These are phyloP conservation scores for Diarsia brunnea DNA, from an alignment of 2,888 invertebrate species.

Conservation along the genomic window DNA sequence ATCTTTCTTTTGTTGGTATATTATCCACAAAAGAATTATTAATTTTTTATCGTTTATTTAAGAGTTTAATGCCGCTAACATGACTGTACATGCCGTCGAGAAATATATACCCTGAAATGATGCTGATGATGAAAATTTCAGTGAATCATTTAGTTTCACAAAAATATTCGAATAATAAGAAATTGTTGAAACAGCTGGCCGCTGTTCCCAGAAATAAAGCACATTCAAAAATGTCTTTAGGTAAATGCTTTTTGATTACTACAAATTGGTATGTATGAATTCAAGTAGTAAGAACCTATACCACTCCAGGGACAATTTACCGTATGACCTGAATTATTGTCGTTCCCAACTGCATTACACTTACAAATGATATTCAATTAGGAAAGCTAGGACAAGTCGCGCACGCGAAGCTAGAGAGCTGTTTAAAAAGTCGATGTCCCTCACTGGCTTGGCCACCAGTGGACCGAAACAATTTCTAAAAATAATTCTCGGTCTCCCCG, in stretches of 20 bases:
- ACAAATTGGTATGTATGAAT: slow-evolving; percentile 20
- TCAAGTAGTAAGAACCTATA: slow-evolving; percentile 2
- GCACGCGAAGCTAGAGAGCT: background rate
- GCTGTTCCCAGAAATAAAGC: too few relatives aligned
- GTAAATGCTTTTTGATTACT: background rate
- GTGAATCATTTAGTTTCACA: background rate
- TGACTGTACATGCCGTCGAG: too few relatives aligned
- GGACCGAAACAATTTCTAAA: too few relatives aligned
- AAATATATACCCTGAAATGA: too few relatives aligned
- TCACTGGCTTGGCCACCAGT: too few relatives aligned
- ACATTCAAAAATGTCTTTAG: background rate
- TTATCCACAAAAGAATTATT: too few relatives aligned
- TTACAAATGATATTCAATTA: slow-evolving; percentile 39
- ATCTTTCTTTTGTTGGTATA: too few relatives aligned
- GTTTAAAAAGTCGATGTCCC: too few relatives aligned
- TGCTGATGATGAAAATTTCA: background rate
- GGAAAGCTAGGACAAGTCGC: background rate
- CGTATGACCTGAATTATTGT: slow-evolving; percentile 38
- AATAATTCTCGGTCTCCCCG: too few relatives aligned
- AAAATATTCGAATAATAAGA: background rate
- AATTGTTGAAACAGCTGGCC: too few relatives aligned
- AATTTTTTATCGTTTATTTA: too few relatives aligned
- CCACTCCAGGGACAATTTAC: background rate
- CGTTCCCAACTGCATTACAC: slow-evolving; percentile 27
- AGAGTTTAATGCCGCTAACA: too few relatives aligned